phyloP scores from a whole-genome alignment of 2,797 vertebrate genomes.

The Sparus aurata region DNA sequence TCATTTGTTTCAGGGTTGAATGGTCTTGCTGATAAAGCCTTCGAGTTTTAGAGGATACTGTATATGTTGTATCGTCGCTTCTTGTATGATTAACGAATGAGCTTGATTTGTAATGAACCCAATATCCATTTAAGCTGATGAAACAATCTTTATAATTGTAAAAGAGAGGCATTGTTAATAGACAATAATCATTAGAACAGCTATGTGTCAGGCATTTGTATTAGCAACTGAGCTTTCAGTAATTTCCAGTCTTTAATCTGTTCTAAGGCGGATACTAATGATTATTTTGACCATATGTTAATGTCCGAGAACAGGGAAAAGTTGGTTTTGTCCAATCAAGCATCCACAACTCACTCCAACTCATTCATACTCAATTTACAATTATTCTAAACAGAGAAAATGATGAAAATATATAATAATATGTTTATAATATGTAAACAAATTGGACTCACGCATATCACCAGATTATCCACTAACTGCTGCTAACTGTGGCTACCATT shows the following conservation, averaged over 20 bases:
- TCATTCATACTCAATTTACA: not conserved
- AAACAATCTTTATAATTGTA: constrained; percentile 45
- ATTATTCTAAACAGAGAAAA: not conserved
- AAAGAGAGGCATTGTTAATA: constrained; percentile 36
- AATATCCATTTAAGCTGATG: constrained; percentile 54
- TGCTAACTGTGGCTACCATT: no score
- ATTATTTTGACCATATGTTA: not conserved
- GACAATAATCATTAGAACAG: constrained; percentile 25
- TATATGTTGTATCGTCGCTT: constrained; percentile 30
- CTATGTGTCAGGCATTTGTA: constrained; percentile 17
- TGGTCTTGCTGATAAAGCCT: constrained; percentile 57
- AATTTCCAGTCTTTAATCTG: not conserved
- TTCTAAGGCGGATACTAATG: not conserved
- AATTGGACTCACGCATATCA: no score
- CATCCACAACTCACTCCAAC: not conserved
- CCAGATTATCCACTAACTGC: no score
- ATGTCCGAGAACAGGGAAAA: not conserved
- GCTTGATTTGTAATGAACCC: constrained; percentile 46
- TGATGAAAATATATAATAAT: no score
- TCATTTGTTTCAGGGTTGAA: constrained; percentile 67
- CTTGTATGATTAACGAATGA: constrained; percentile 36
- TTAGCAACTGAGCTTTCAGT: constrained; percentile 4
- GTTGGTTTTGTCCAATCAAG: not conserved
- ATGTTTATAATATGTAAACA: no score
- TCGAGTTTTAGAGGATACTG: constrained; percentile 36